phyloP scores from a whole-genome alignment of 2,888 invertebrate genomes.

The Eristalis tenax region DNA sequence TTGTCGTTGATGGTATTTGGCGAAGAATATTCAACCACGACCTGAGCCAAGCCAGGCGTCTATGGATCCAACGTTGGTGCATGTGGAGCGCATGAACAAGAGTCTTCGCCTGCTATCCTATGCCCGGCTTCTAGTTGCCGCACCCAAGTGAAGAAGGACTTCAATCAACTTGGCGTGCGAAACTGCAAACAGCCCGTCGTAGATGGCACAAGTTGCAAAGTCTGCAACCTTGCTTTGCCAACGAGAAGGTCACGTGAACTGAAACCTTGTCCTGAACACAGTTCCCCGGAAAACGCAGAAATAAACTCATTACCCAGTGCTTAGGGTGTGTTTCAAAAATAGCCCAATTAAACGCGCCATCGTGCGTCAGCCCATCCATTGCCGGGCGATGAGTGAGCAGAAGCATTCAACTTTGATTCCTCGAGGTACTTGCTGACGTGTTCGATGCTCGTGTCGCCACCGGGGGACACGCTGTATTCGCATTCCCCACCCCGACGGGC shows the following conservation, averaged over 20 bases:
- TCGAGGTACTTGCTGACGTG: neutral
- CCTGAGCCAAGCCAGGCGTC: no score
- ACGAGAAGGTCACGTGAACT: neutral
- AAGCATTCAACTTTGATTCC: neutral
- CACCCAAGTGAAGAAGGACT: no score
- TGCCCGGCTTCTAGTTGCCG: no score
- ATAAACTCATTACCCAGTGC: neutral
- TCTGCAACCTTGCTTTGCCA: neutral
- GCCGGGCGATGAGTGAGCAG: neutral
- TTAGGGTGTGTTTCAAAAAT: neutral
- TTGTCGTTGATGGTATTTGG: no score
- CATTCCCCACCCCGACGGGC: neutral
- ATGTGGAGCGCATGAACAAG: no score
- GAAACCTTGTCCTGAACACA: neutral
- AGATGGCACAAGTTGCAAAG: no score
- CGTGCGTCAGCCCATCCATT: neutral
- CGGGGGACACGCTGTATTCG: constrained; percentile 4
- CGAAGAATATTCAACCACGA: no score
- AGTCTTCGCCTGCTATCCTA: no score
- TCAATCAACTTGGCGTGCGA: no score
- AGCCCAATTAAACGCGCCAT: neutral
- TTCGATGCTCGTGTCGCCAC: neutral
- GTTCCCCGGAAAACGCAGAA: neutral
- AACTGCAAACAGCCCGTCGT: no score
- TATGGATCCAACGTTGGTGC: no score